Evolutionary conservation across 2,888 invertebrate genomes (phyloP).

Genomic region (Tiliacea aurago): DNA sequence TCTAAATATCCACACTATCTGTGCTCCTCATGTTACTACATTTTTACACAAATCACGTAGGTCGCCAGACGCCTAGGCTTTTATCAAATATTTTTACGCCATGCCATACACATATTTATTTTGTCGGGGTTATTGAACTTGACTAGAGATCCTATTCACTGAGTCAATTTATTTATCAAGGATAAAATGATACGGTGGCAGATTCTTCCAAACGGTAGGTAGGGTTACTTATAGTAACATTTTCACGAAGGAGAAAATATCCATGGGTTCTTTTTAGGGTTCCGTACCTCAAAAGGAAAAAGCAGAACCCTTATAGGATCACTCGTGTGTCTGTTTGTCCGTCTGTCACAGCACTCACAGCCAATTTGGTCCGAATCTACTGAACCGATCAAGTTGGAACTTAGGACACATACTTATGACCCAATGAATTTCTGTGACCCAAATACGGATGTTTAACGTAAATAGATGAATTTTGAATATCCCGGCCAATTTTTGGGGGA

Average conservation of each 20-base stretch:
- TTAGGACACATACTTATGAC: no score
- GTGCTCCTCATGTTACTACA: not conserved
- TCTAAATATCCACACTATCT: not conserved
- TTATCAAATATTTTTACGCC: slow-evolving; percentile 17
- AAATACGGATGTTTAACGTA: no score
- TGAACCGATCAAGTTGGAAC: no score
- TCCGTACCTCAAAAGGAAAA: no score
- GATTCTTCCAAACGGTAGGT: not conserved
- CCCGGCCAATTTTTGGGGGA: no score
- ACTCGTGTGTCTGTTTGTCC: no score
- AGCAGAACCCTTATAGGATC: no score
- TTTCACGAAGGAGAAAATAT: not conserved
- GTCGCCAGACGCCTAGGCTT: slow-evolving; percentile 28
- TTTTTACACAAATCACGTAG: slow-evolving; percentile 38
- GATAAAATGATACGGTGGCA: slow-evolving; percentile 1
- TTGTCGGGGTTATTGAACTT: slow-evolving; percentile 27
- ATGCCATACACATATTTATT: slow-evolving; percentile 23
- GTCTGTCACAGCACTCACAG: no score
- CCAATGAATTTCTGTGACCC: no score
- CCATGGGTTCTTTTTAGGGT: not conserved
- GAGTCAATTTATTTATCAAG: slow-evolving; percentile 11
- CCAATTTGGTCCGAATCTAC: no score
- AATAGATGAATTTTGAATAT: no score
- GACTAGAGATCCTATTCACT: not conserved
- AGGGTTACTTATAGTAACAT: not conserved